Base-by-base conservation (phyloP, 2,113 vertebrate species). In the Mesembrinibis cayennensis region DNA sequence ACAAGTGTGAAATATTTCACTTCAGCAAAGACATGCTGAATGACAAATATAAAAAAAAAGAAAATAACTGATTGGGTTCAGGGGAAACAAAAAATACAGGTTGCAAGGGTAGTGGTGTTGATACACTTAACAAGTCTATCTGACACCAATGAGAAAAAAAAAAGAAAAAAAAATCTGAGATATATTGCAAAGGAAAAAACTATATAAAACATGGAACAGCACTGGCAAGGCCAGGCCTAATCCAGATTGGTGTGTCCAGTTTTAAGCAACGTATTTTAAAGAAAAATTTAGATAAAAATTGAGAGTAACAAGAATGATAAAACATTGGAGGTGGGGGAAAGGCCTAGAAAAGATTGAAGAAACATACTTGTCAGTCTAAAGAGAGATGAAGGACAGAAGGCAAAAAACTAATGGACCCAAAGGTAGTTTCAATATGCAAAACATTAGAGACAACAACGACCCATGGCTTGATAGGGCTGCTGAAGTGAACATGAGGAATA, bases 281-380 rank as follows among this genome's bases (percentile, higher is more conserved):
- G 27, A 80, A 67, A 69, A 74, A n/a, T 8, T 11, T 26, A 49
- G 27, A 29, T 21, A 40, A 69, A 82, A 71, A 42, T 7, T n/a
- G 21, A 85, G 27, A 27, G 27, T n/a, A 72, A 67, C 11, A 49
- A 42, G 32, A 87, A 66, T 5, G 7, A 44, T 19, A 55, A 65
- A 27, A 62, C 3, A 1, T 6, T 25, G 32, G 13, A 23, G 13
- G 5, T 10, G 9, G 8, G 4, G 3, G 9, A 5, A 32, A 87
- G 58, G 40, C 47, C n/a, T 67, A 78, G n/a, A 61, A 59, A 63
- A 71, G 52, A 23, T 1, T 67, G 40, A 72, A 53, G 26, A 49
- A 94, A 78, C 19, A 36, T 44, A 11, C 26, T 38, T 49, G 19
- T 77, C 58, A 44, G 40, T 30, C 58, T 87, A 30, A 59, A 71